phyloP scores from a whole-genome alignment of 1,140 invertebrate species.

The Aricia agestis region DNA sequence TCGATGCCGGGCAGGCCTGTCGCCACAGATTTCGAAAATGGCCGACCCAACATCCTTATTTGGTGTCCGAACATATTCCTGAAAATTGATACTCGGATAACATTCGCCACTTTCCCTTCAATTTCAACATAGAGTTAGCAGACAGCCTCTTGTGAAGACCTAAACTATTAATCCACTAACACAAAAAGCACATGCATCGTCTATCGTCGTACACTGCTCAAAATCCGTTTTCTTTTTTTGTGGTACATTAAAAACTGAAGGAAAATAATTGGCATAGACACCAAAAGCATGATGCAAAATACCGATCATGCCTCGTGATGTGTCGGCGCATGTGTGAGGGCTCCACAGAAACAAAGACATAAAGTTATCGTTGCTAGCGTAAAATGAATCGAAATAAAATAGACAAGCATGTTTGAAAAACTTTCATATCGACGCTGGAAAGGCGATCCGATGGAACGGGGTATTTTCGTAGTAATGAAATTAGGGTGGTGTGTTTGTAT shows the following conservation, averaged over 20 bases:
- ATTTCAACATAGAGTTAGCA: constrained; percentile 40
- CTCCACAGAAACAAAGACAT: constrained; percentile 44
- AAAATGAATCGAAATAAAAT: constrained; percentile 48
- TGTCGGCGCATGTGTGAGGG: constrained; percentile 42
- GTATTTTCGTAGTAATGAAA: not conserved
- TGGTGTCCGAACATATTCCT: constrained; percentile 72
- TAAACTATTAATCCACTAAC: constrained; percentile 45
- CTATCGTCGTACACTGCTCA: constrained; percentile 30
- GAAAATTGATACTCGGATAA: constrained; percentile 36
- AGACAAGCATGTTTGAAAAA: constrained; percentile 62
- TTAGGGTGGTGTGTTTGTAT: not conserved
- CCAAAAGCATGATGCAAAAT: constrained; percentile 74
- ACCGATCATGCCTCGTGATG: constrained; percentile 68
- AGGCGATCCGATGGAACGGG: not conserved
- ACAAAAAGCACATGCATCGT: constrained; percentile 70
- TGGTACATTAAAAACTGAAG: constrained; percentile 6
- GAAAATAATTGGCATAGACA: constrained; percentile 57
- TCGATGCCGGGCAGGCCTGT: constrained; percentile 68
- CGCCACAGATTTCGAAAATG: constrained; percentile 67
- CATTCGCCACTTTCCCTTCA: constrained; percentile 16
- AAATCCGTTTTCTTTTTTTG: not conserved
- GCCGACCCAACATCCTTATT: constrained; percentile 70
- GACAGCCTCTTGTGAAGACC: constrained; percentile 43
- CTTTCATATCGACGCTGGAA: constrained; percentile 26
- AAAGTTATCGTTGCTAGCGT: constrained; percentile 44